These are phyloP conservation scores for Intellagama lesueurii DNA, from an alignment of 2,797 vertebrate genomes.

Conservation along the genomic window DNA sequence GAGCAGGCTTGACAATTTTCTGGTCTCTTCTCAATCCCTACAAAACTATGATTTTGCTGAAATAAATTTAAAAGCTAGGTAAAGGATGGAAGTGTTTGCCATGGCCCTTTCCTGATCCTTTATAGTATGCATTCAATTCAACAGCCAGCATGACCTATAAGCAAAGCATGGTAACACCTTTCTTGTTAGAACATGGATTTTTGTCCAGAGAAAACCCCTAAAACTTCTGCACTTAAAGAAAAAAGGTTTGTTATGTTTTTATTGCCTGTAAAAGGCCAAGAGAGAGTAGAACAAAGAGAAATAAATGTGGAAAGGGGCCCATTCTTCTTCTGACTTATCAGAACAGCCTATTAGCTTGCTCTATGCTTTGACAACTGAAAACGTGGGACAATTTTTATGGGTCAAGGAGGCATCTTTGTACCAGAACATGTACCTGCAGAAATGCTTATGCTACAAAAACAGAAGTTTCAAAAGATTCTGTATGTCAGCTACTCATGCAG, in stretches of 20 bases:
- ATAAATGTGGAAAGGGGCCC: slow-evolving; percentile 30
- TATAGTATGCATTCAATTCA: background rate
- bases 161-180: slow-evolving; percentile 22
- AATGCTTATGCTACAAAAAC: background rate
- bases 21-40: background rate
- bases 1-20: background rate
- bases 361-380: slow-evolving; percentile 35
- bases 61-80: background rate
- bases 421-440: slow-evolving; percentile 2
- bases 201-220: slow-evolving; percentile 8
- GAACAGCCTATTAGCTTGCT: background rate
- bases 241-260: slow-evolving; percentile 50
- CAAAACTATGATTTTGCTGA: background rate
- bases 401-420: slow-evolving; percentile 8
- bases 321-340: slow-evolving; percentile 7
- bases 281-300: slow-evolving; percentile 42
- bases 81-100: slow-evolving; percentile 19
- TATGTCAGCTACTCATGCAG: background rate
- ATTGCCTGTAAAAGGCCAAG: slow-evolving; percentile 48
- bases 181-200: slow-evolving; percentile 33
- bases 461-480: slow-evolving; percentile 29
- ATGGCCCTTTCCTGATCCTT: slow-evolving; percentile 10
- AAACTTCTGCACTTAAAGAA: slow-evolving; percentile 44
- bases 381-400: background rate
- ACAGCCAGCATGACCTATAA: background rate